phyloP scores from a whole-genome alignment of 2,797 vertebrate genomes.

The Sebastes taczanowskii region DNA sequence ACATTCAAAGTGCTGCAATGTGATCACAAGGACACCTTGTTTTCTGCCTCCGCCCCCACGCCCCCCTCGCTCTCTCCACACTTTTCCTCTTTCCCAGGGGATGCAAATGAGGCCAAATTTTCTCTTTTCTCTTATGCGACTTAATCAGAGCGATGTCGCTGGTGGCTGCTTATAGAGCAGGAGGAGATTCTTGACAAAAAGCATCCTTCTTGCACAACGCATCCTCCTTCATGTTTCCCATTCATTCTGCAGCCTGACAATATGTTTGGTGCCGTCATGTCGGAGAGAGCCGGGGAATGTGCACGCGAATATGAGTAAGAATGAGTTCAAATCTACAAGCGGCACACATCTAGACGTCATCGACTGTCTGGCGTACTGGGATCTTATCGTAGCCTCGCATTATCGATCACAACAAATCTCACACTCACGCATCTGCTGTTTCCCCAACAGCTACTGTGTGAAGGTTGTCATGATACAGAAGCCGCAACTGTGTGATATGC shows the following conservation, averaged over 20 bases:
- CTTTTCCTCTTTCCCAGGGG: constrained; percentile 47
- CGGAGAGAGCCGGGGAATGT: neutral
- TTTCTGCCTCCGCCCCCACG: constrained; percentile 15
- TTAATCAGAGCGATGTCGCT: constrained; percentile 73
- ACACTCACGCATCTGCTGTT: neutral
- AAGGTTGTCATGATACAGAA: neutral
- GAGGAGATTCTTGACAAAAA: constrained; percentile 54
- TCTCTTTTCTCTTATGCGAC: constrained; percentile 68
- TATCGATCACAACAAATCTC: constrained; percentile 26
- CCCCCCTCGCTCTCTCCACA: neutral
- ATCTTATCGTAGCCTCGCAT: neutral
- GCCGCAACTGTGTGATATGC: neutral
- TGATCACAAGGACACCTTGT: constrained; percentile 73
- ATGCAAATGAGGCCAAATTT: constrained; percentile 74
- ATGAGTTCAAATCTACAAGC: constrained; percentile 28
- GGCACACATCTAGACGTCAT: constrained; percentile 6
- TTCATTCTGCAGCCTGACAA: constrained; percentile 13
- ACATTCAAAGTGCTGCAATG: constrained; percentile 63
- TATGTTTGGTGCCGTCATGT: constrained; percentile 22
- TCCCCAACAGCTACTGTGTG: neutral
- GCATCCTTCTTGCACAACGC: constrained; percentile 16
- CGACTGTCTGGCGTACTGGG: neutral
- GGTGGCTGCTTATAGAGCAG: constrained; percentile 56
- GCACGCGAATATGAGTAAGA: constrained; percentile 15
- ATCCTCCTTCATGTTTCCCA: constrained; percentile 14